Base-by-base conservation (phyloP, 2,888 invertebrate genomes). In the Ligdia adustata region DNA sequence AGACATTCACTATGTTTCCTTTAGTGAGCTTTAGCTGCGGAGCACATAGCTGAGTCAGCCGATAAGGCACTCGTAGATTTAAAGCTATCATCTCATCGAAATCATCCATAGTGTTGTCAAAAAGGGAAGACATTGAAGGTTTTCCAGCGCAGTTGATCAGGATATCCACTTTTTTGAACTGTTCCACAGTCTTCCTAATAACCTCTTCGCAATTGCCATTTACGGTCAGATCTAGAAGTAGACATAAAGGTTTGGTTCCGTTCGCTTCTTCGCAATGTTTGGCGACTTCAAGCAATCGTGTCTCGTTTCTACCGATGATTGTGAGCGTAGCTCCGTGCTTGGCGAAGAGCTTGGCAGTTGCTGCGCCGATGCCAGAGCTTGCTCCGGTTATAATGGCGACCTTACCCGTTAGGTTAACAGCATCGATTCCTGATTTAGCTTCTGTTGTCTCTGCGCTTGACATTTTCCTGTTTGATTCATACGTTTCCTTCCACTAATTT, bases 361-460 rank as follows among this genome's bases (percentile, higher is more conserved):
- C 75, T 0, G 82, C 82, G 1, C 82, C 82, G 4, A 81, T 83
- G 0, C 82, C 82, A 7, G 81, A 81, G 57, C 82, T 82, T 3
- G 78, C 75, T 1, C 82, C 82, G 7, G 82, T 82, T 4, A 82
- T 71, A 18, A 83, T 71, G 5, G 71, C 77, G 3, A 77, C 73
- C 66, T 79, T 79, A 7, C 75, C 74, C 16, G 66, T 69, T 50
- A 81, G 70, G 58, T 79, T 73, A 71, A 82, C 75, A 1, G 26
- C 29, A 7, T n/a, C 20, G 9, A 46, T 5, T 9, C 34, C 24
- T 2, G 34, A 22, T 2, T 16, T 32, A 7, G 9, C 11, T 3
- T 9, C 28, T 9, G 33, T 39, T 9, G 22, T 4, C 12, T 39
- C 45, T 39, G 16, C n/a, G 4, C 28, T 24, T 0, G 18, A 22